Percentiles rank a stretch among this genome's conserved stretches.
phyloP scores from a whole-genome alignment of 1,140 invertebrate genomes.

The Magallana gigas region DNA sequence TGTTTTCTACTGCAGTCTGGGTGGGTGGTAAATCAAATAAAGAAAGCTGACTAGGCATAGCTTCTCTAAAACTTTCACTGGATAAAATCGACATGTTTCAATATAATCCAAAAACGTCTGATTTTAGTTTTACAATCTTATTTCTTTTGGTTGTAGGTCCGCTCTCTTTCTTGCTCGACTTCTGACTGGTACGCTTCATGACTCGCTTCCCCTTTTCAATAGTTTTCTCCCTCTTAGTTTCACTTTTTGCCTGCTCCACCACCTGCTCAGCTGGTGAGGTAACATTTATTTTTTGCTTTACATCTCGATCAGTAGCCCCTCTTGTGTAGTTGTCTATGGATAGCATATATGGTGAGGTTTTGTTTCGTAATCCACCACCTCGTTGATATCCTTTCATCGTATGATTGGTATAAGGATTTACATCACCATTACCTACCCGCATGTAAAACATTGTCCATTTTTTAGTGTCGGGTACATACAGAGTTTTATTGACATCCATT shows the following conservation, averaged over 20 bases:
- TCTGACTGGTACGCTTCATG: neutral
- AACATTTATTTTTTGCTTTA: neutral
- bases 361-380: neutral
- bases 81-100: neutral
- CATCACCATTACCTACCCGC: neutral
- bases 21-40: neutral
- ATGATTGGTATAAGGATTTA: conserved; percentile 9
- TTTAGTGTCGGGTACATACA: conserved; percentile 5
- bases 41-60: neutral
- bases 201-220: neutral
- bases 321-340: neutral
- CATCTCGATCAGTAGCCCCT: neutral
- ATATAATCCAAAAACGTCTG: too few species aligned
- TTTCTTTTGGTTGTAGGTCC: neutral
- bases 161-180: neutral
- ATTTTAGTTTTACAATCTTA: too few species aligned
- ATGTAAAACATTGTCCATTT: conserved; percentile 32
- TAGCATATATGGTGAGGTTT: conserved; percentile 14
- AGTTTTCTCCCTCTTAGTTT: neutral
- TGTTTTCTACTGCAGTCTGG: conserved; percentile 25
- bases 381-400: conserved; percentile 27
- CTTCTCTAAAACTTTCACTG: neutral
- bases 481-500: neutral
- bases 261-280: conserved; percentile 40
- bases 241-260: conserved; percentile 45